Percentiles rank a stretch among this genome's conserved stretches.
phyloP scores from a whole-genome alignment of 2,113 vertebrate species.

The Synodontis membranacea region DNA sequence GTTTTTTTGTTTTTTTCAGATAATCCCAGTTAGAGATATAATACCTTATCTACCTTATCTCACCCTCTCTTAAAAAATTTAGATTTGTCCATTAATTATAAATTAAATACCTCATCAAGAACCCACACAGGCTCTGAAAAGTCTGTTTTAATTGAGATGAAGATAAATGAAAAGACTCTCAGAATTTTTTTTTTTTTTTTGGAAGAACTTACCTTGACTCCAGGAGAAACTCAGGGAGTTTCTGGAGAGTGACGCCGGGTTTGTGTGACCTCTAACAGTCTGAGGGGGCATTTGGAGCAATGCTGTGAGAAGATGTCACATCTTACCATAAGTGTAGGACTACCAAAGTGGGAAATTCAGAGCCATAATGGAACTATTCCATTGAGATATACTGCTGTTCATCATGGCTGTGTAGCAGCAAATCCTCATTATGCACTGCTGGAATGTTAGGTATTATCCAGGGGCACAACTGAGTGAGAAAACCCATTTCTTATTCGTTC shows the following conservation, averaged over 20 bases:
- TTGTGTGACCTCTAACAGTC: slow-evolving; percentile 16
- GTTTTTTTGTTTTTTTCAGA: too few species aligned
- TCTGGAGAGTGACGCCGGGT: not conserved
- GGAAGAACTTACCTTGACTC: not conserved
- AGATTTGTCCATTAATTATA: slow-evolving; percentile 41
- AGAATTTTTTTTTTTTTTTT: not conserved
- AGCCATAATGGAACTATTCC: slow-evolving; percentile 38
- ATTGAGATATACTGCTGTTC: slow-evolving; percentile 35
- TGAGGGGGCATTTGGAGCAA: slow-evolving; percentile 26
- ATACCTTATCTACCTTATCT: slow-evolving; percentile 30
- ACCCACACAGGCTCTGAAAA: slow-evolving; percentile 15
- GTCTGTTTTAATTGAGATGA: slow-evolving; percentile 21
- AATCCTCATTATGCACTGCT: slow-evolving; percentile 25
- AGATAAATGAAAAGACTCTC: not conserved
- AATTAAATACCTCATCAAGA: slow-evolving; percentile 43
- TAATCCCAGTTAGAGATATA: not conserved
- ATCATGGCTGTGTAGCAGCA: not conserved
- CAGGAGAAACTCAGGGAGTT: not conserved
- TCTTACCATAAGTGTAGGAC: slow-evolving; percentile 35
- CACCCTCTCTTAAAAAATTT: slow-evolving; percentile 27
- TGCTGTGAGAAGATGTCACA: slow-evolving; percentile 35
- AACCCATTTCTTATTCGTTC: slow-evolving; percentile 1
- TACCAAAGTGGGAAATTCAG: slow-evolving; percentile 29
- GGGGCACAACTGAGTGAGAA: slow-evolving; percentile 16
- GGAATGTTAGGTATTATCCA: slow-evolving; percentile 30